These are phyloP conservation scores for Sebastes matsubarae DNA, from an alignment of 2,797 vertebrate species.

Conservation along the genomic window DNA sequence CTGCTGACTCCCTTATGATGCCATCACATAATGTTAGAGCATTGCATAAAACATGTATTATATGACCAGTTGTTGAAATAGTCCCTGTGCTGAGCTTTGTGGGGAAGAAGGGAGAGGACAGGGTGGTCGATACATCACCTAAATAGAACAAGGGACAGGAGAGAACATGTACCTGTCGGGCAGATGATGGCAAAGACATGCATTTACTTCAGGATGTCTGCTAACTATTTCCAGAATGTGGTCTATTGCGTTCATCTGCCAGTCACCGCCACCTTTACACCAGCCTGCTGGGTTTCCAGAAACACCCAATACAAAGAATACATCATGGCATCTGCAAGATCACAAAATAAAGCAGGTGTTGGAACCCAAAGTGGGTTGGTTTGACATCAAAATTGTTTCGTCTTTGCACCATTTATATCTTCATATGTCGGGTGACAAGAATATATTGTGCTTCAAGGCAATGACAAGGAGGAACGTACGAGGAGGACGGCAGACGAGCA, in stretches of 20 bases:
- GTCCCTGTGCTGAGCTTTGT: neutral
- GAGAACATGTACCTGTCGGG: slow-evolving; percentile 1
- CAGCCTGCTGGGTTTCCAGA: neutral
- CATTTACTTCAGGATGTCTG: neutral
- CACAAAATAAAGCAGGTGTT: neutral
- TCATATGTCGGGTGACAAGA: neutral
- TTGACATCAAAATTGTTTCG: neutral
- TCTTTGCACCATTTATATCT: neutral
- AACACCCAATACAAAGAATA: neutral
- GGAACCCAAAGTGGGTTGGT: neutral
- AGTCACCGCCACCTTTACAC: neutral
- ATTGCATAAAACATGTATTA: neutral
- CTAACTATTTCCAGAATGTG: neutral
- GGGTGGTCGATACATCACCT: neutral
- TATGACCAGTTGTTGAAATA: neutral
- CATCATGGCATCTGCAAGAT: neutral
- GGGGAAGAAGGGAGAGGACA: neutral
- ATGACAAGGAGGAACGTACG: neutral
- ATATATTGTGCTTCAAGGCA: neutral
- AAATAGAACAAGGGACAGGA: slow-evolving; percentile 10
- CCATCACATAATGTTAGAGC: neutral
- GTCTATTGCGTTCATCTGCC: neutral
- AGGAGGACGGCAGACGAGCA: neutral
- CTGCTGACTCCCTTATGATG: neutral
- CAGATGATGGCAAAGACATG: slow-evolving; percentile 10